Percentiles rank a stretch among this genome's conserved stretches.
Evolutionary conservation across 1,140 invertebrate species (phyloP).

Genomic region (Drosophila oshimai): DNA sequence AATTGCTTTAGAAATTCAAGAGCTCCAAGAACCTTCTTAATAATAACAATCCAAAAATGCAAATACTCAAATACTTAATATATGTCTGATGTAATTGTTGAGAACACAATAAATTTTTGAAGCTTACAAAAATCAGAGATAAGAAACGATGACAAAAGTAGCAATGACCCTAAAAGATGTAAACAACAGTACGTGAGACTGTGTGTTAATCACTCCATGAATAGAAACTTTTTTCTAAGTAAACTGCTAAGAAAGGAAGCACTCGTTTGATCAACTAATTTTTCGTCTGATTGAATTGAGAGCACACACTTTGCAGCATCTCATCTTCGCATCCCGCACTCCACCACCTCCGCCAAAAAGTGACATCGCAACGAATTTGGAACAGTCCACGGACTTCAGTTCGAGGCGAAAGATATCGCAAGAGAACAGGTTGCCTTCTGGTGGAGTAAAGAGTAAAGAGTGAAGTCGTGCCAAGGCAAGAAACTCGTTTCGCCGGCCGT

Average conservation of each 20-base stretch:
- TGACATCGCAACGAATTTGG: conserved; percentile 22
- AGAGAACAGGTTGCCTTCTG: conserved; percentile 31
- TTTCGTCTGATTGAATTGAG: conserved; percentile 5
- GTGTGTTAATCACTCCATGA: not conserved
- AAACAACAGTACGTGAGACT: not conserved
- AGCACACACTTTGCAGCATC: conserved; percentile 1
- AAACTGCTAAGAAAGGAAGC: too few relatives aligned
- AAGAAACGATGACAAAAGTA: not conserved
- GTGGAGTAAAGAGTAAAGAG: too few relatives aligned
- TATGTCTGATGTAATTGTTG: too few relatives aligned
- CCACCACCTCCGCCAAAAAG: conserved; percentile 11
- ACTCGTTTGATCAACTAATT: conserved; percentile 16
- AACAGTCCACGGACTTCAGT: conserved; percentile 18
- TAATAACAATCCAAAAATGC: too few relatives aligned
- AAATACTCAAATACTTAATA: too few relatives aligned
- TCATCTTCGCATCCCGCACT: not conserved
- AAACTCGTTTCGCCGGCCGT: conserved; percentile 35
- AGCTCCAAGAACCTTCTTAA: too few relatives aligned
- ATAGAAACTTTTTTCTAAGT: not conserved
- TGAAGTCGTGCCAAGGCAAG: conserved; percentile 26
- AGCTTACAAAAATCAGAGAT: not conserved
- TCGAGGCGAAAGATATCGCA: conserved; percentile 26
- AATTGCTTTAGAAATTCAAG: too few relatives aligned
- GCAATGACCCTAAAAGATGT: not conserved
- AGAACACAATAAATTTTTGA: not conserved